Conservation (phyloP, 2,888 invertebrate genomes). For the Poecilus cupreus region DNA sequence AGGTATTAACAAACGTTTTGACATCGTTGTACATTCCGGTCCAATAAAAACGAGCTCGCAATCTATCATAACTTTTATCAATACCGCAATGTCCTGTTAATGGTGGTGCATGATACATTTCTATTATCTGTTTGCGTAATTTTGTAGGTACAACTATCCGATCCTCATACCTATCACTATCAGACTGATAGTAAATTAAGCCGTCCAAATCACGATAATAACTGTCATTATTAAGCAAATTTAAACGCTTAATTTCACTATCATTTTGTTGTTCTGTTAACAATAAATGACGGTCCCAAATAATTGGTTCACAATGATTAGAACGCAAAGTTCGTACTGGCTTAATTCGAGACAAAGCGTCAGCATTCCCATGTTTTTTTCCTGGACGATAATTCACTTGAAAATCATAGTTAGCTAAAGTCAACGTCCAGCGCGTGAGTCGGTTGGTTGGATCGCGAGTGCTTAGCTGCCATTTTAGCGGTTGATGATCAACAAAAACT, state of each 20-base stretch:
- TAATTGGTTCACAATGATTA: neutral
- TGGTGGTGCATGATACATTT: neutral
- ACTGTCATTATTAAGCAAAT: no score
- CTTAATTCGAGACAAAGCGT: conserved; percentile 59
- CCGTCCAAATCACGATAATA: no score
- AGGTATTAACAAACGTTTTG: conserved; percentile 58
- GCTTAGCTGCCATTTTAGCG: no score
- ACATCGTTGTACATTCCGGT: conserved; percentile 59
- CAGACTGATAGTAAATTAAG: no score
- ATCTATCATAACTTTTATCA: conserved; percentile 60
- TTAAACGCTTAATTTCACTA: neutral
- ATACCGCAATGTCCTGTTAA: conserved; percentile 53
- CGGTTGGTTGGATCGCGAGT: no score
- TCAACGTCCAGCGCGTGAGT: no score
- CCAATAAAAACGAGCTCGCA: conserved; percentile 61
- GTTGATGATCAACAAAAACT: no score
- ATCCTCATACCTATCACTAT: no score
- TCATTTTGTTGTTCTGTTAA: neutral
- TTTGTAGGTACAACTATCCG: neutral
- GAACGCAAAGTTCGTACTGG: neutral
- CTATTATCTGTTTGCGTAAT: neutral
- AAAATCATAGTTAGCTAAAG: no score
- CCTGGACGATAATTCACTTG: no score
- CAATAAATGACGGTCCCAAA: neutral
- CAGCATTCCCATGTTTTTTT: conserved; percentile 60